Base-by-base conservation (phyloP, 2,797 vertebrate species). In the Schizopygopsis pylzovi region DNA sequence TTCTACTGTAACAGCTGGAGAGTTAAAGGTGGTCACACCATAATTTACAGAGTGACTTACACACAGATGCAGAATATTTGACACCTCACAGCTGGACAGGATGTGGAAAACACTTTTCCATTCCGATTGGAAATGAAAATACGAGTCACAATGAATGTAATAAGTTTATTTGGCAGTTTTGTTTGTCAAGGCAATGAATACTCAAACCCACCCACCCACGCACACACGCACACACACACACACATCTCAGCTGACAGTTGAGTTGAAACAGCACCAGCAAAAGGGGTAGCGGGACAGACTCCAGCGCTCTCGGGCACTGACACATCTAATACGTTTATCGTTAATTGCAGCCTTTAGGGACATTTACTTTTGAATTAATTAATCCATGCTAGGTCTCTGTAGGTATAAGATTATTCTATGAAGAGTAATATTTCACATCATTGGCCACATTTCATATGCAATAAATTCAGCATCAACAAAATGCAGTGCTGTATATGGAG, bases 271-370 rank as follows among this genome's bases (percentile, higher is more conserved):
- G 85, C 90, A 93, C 91, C 86, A 92, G 89, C 81, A 92, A 91
- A 86, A 22, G 88, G 88, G 90, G 90, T 92, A 90, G 87, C 85
- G 84, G 90, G 87, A 92, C 90, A 89, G 92, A 92, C 92, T 92
- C 91, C 90, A 92, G 91, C 92, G 93, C 94, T 95, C 93, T 91
- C 88, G 92, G 93, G 94, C 89, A 91, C 89, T 93, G 93, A 94
- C 91, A 92, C 80, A 88, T 94, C 93, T 94, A 94, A 95, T 94
- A 95, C 91, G 91, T 94, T 94, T 94, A 94, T 94, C 93, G 93
- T 95, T 95, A 95, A 95, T 94, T 94, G 90, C 88, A 93, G 93
- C 93, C 94, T 92, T 91, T 91, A 91, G 95, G 94, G 93, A 95
- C 92, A 52, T 91, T 93, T 92, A 89, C 90, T 94, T 93, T 93